These are phyloP conservation scores for Pteria penguin DNA, from an alignment of 2,888 invertebrate species.

Conservation along the genomic window DNA sequence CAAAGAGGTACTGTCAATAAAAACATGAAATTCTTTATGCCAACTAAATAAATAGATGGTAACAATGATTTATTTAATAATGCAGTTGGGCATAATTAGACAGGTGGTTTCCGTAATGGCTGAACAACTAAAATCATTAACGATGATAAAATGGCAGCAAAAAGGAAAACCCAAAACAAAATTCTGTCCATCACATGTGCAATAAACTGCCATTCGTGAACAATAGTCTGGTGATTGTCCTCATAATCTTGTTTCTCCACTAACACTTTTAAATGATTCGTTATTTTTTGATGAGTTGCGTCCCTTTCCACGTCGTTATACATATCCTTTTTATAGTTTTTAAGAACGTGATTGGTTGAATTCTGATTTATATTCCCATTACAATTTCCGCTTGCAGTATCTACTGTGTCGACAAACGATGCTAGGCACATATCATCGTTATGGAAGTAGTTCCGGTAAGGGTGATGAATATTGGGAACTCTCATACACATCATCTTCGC, in stretches of 20 bases:
- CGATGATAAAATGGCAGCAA: conserved; percentile 75
- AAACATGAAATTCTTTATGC: too few species aligned
- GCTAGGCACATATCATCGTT: conserved; percentile 66
- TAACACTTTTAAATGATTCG: conserved; percentile 70
- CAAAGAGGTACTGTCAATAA: too few species aligned
- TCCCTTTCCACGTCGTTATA: conserved; percentile 43
- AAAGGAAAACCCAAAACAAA: conserved; percentile 79
- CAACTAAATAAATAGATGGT: too few species aligned
- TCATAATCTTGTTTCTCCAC: conserved; percentile 74
- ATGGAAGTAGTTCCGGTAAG: conserved; percentile 38
- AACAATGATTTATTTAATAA: too few species aligned
- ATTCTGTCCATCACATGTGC: conserved; percentile 79
- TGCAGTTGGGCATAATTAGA: conserved; percentile 15
- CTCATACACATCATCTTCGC: conserved; percentile 77
- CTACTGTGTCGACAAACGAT: conserved; percentile 65
- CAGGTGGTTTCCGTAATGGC: conserved; percentile 75
- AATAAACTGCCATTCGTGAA: conserved; percentile 79
- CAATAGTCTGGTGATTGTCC: conserved; percentile 73
- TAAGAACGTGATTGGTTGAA: conserved; percentile 18
- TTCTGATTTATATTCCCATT: conserved; percentile 58
- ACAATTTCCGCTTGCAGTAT: conserved; percentile 55
- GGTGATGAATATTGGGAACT: conserved; percentile 54
- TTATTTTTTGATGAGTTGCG: conserved; percentile 68
- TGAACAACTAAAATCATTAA: conserved; percentile 77
- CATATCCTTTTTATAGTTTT: conserved; percentile 28